A percentile compares a stretch with the other conserved stretches of the same genome.
These are phyloP conservation scores for Lophura nycthemera DNA, from an alignment of 2,113 vertebrate genomes.

Conservation along the genomic window DNA sequence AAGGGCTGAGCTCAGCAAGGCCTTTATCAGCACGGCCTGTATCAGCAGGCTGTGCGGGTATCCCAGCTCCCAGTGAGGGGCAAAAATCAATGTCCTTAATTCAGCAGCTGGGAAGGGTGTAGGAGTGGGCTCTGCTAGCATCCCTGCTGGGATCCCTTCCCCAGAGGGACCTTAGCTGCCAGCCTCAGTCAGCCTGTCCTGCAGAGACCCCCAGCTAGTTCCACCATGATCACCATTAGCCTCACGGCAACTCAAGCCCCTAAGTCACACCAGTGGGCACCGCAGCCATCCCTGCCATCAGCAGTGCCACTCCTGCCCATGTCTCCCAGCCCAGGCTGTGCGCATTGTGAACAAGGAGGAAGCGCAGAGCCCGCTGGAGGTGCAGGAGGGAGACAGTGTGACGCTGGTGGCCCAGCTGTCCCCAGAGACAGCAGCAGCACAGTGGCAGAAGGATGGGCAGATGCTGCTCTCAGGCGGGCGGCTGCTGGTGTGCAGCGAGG, in stretches of 20 bases:
- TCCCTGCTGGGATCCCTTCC: neutral
- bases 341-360: conserved; percentile 79
- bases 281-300: rapidly evolving
- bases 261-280: neutral
- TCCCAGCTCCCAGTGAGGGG: rapidly evolving
- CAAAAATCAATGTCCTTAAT: neutral
- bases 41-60: neutral
- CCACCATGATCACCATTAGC: neutral
- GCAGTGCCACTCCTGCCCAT: rapidly evolving
- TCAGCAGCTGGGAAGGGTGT: neutral
- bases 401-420: conserved; percentile 81
- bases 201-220: rapidly evolving
- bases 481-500: conserved; percentile 83
- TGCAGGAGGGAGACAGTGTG: conserved; percentile 83
- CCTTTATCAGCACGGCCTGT: neutral
- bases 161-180: neutral
- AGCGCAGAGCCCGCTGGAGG: conserved; percentile 55
- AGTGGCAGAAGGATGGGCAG: conserved; percentile 83
- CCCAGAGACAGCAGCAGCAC: conserved; percentile 69
- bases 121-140: rapidly evolving
- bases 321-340: neutral
- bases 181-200: neutral
- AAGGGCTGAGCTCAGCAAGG: neutral
- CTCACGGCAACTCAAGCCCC: neutral
- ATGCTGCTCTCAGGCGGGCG: conserved; percentile 74